These are phyloP conservation scores for Tetragonula carbonaria DNA, from an alignment of 2,888 invertebrate species.

Conservation along the genomic window DNA sequence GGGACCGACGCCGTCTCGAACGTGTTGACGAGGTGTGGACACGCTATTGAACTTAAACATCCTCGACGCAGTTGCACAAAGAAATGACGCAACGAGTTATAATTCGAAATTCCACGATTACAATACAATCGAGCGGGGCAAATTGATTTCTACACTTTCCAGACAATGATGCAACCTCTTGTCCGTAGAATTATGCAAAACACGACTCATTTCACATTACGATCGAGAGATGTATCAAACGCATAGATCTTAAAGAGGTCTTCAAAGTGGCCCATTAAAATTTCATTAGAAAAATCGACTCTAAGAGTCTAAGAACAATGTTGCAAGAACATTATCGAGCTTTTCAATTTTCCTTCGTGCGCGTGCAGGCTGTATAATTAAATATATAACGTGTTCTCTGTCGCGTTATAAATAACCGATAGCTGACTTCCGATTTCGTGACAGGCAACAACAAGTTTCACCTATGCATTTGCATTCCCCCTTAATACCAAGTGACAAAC, in stretches of 20 bases:
- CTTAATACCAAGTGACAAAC: no score
- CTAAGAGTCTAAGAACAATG: neutral
- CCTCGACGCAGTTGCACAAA: neutral
- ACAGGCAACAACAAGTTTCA: neutral
- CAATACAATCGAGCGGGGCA: neutral
- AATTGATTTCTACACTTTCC: neutral
- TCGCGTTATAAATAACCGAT: neutral
- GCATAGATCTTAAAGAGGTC: conserved; percentile 1
- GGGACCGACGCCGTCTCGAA: no score
- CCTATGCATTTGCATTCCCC: neutral
- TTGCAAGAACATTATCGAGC: neutral
- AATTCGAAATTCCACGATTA: conserved; percentile 3
- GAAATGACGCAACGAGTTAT: neutral
- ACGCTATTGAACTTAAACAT: neutral
- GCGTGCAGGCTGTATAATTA: neutral
- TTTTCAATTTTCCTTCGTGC: neutral
- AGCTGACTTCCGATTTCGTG: neutral
- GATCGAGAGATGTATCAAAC: neutral
- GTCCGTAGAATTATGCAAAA: neutral
- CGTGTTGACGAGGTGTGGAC: no score
- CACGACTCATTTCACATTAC: neutral
- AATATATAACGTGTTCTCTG: neutral
- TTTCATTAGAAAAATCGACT: neutral
- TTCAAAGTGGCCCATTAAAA: neutral
- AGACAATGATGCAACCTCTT: neutral